Evolutionary conservation across 2,888 invertebrate genomes (phyloP), one percentile per base, ranked within the genome.

Genomic region (Oeneis ivallda): DNA sequence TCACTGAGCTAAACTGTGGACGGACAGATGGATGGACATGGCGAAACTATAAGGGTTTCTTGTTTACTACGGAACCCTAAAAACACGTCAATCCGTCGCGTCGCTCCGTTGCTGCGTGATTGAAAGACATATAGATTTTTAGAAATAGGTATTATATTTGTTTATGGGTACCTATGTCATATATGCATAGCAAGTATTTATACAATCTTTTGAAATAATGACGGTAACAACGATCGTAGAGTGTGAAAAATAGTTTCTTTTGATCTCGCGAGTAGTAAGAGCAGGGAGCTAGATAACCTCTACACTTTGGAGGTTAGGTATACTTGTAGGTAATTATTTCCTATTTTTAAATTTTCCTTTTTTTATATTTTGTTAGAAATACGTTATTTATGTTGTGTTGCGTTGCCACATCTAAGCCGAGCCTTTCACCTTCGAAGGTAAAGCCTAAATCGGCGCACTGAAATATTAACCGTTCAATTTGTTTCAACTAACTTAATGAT

Each of bases 351-450:
- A 34, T 49, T 60, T n/a, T 37, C 49, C 50, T 60, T 26, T 26
- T 26, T 4, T 60, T 39, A 50, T 49, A 50, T 39, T 60, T 60
- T 39, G 49, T 66, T 58, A 58, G 57, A 39, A 62, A 53, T 62
- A 58, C 45, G 53, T 43, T 43, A 43, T 43, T 37, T 37, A 61
- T 34, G 50, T 41, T 60, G 52, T 60, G 59, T 62, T 67, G 62
- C 60, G 34, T 63, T 63, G 57, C 49, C 50, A 50, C 57, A 57
- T 63, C 32, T 57, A 47, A 65, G 60, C 54, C 32, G 17, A 63
- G 62, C 67, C 69, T 60, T 65, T 69, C 69, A 69, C 69, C 62
- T 69, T 59, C 59, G 67, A 69, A 69, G 69, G 69, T 67, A 67
- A 67, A 54, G 62, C 64, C 62, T 67, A 61, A 62, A 67, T 60